phyloP scores from a whole-genome alignment of 2,113 vertebrate species.

The Eurystomus gularis region DNA sequence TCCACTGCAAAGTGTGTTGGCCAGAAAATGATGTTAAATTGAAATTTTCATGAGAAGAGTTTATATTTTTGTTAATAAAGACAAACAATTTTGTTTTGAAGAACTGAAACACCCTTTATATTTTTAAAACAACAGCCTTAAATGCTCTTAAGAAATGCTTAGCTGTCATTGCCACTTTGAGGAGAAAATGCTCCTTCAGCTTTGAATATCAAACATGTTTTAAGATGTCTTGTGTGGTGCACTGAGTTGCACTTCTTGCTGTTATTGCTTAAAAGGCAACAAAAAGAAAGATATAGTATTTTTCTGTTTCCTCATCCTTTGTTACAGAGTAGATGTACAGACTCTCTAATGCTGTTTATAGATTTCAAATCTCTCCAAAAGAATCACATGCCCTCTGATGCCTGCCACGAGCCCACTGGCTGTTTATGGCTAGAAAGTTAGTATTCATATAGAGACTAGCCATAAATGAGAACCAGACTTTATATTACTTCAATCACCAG shows the following conservation, averaged over 20 bases:
- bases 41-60: neutral
- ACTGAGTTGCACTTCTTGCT: neutral
- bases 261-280: neutral
- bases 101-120: neutral
- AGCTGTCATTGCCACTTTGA: neutral
- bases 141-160: neutral
- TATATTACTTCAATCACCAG: neutral
- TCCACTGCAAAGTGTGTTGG: neutral
- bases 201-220: neutral
- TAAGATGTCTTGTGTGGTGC: neutral
- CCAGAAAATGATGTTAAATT: neutral
- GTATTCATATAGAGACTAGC: neutral
- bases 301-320: neutral
- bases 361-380: slow-evolving; percentile 1
- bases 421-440: slow-evolving; percentile 22
- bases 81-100: neutral
- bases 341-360: neutral
- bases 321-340: neutral
- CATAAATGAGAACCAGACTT: slow-evolving; percentile 42
- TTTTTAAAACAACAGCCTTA: neutral
- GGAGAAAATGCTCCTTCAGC: neutral
- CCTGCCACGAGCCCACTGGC: neutral
- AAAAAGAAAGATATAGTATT: neutral
- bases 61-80: neutral
- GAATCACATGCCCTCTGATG: neutral